Conservation (phyloP, 2,888 invertebrate genomes). For the Nebria brevicollis region DNA sequence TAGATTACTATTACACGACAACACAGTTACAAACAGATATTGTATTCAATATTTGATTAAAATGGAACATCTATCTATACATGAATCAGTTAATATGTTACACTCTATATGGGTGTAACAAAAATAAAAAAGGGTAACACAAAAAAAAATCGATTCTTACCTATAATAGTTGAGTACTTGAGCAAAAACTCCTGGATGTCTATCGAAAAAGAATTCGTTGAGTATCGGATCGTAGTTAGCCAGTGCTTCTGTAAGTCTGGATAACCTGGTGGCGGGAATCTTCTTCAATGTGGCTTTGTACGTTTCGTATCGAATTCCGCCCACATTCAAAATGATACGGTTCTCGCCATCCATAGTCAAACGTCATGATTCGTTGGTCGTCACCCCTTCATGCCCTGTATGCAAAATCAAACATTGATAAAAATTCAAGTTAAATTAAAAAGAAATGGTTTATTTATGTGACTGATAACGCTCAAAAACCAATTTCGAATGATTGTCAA, state of each 20-base stretch:
- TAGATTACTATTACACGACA: not conserved
- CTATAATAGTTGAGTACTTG: conserved; percentile 90
- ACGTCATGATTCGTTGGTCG: conserved; percentile 47
- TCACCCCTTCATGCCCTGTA: conserved; percentile 43
- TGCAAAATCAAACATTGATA: not conserved
- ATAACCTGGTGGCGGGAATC: conserved; percentile 87
- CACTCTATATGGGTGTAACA: too few species aligned
- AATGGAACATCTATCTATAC: not conserved
- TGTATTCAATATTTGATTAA: not conserved
- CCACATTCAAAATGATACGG: conserved; percentile 92
- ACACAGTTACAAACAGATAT: not conserved
- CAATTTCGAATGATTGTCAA: not conserved
- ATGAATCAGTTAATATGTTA: not conserved
- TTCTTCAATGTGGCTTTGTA: conserved; percentile 87
- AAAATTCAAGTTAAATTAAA: not conserved
- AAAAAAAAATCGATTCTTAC: conserved; percentile 56
- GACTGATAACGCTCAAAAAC: not conserved
- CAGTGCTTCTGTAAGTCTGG: conserved; percentile 83
- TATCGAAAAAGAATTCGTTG: conserved; percentile 88
- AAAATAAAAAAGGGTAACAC: too few species aligned
- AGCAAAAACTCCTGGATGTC: conserved; percentile 90
- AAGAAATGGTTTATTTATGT: not conserved
- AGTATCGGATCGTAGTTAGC: conserved; percentile 90
- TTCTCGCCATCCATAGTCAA: conserved; percentile 87
- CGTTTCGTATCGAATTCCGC: conserved; percentile 84